Base-by-base conservation (phyloP, 2,888 invertebrate species). In the Latheticus oryzae region DNA sequence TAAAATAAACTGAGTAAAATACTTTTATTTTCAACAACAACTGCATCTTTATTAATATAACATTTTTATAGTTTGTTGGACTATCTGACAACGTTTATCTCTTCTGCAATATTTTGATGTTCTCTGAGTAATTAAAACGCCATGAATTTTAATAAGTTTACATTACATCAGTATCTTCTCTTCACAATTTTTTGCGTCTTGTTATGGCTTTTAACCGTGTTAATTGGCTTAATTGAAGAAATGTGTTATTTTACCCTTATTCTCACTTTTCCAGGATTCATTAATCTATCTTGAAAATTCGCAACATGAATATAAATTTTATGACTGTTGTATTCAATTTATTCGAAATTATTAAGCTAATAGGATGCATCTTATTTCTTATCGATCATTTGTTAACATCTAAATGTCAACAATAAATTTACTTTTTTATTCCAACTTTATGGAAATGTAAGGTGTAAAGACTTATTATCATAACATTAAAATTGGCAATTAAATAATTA, bases 131-230 rank as follows among this genome's bases (percentile, higher is more conserved):
- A 45, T 45, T 45, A 45, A 45, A 45, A 19, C 32, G 45, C 45
- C 13, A 45, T 45, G 45, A 45, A 45, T 45, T 45, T 45, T 45
- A 45, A 45, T 45, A 28, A 43, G 43, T 16, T 28, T 28, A 26
- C 30, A 28, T 43, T 24, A 42, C 15, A 15, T 24, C 13, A 42
- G 24, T 42, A 21, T 21, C 3, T 32, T 43, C n/a, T 43, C 9
- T 12, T 43, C 9, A n/a, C 9, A 16, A 35, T 35, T 35, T 35
- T 35, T 35, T 35, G 19, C 35, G 35, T 35, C n/a, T 35, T 35
- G 35, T 35, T 35, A 12, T 35, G 35, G 13, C 35, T 35, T 35
- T 40, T 40, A 40, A 40, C 12, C 12, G 21, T 40, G 40, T 12
- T 40, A 40, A 40, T 40, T 40, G 23, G 7, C 9, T 40, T 40